These are phyloP conservation scores for Gortyna flavago DNA, from an alignment of 2,888 invertebrate species.

Conservation along the genomic window DNA sequence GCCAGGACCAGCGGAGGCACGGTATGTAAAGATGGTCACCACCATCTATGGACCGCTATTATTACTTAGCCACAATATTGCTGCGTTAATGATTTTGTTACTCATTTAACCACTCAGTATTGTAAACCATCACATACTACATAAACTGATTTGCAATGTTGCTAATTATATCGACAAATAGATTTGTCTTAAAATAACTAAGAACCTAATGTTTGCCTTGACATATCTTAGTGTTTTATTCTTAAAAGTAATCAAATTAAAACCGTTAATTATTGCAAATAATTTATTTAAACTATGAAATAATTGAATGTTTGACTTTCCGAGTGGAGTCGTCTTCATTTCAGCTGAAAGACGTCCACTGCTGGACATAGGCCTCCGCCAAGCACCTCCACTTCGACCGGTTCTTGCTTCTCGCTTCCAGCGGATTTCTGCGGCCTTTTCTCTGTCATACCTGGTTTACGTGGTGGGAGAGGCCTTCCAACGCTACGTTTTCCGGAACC, in stretches of 20 bases:
- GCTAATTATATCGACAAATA: not conserved
- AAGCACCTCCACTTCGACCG: no score
- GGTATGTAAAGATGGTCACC: no score
- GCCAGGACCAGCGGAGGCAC: no score
- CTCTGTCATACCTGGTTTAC: no score
- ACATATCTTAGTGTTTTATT: not conserved
- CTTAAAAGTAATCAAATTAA: not conserved
- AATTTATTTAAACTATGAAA: not conserved
- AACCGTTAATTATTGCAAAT: not conserved
- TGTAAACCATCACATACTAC: not conserved
- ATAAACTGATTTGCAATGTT: not conserved
- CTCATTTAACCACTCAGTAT: not conserved
- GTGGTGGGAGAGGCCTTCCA: no score
- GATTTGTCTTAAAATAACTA: not conserved
- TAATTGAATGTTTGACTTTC: not conserved
- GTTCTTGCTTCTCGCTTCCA: no score
- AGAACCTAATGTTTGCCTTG: not conserved
- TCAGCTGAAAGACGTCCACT: no score
- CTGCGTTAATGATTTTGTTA: not conserved
- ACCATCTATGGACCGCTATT: no score
- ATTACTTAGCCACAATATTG: not conserved
- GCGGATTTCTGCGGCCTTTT: no score
- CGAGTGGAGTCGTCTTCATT: not conserved
- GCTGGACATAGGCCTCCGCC: no score
- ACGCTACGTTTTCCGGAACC: no score